phyloP scores from a whole-genome alignment of 35 echinoderm and acorn worm species.

The Heliocidaris tuberculata region DNA sequence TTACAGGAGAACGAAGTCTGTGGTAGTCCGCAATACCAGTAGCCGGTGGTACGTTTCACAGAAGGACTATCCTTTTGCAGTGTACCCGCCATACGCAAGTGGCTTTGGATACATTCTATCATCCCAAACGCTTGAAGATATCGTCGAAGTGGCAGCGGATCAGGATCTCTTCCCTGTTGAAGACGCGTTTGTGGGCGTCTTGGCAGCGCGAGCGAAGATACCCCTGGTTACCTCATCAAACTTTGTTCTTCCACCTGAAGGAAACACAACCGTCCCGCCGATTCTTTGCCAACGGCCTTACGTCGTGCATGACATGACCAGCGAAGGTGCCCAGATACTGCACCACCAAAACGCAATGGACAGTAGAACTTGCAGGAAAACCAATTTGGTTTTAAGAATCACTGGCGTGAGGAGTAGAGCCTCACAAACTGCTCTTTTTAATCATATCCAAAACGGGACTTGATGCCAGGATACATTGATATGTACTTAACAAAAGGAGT shows the following conservation, averaged over 20 bases:
- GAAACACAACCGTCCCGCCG: neutral
- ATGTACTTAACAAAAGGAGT: too few species aligned
- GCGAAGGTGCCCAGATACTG: neutral
- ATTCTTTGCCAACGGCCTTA: neutral
- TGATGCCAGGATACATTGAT: too few species aligned
- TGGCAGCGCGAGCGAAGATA: conserved; percentile 49
- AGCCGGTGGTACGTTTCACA: conserved; percentile 53
- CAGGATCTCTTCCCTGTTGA: conserved; percentile 63
- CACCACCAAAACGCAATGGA: neutral
- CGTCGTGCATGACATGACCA: neutral
- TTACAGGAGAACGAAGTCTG: neutral
- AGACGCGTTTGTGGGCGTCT: conserved; percentile 79
- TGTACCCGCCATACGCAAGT: conserved; percentile 71
- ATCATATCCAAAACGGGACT: too few species aligned
- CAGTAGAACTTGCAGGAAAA: neutral
- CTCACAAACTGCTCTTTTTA: too few species aligned
- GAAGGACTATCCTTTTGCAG: conserved; percentile 15
- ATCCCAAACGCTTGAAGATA: conserved; percentile 59
- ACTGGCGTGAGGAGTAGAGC: too few species aligned
- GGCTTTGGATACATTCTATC: conserved; percentile 84
- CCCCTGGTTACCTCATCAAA: conserved; percentile 51
- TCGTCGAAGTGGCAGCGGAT: conserved; percentile 60
- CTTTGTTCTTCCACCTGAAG: neutral
- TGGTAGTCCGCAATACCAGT: conserved; percentile 31
- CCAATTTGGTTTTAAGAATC: too few species aligned